Base-by-base conservation (phyloP, 2,113 vertebrate species). In the Hipposideros armiger region DNA sequence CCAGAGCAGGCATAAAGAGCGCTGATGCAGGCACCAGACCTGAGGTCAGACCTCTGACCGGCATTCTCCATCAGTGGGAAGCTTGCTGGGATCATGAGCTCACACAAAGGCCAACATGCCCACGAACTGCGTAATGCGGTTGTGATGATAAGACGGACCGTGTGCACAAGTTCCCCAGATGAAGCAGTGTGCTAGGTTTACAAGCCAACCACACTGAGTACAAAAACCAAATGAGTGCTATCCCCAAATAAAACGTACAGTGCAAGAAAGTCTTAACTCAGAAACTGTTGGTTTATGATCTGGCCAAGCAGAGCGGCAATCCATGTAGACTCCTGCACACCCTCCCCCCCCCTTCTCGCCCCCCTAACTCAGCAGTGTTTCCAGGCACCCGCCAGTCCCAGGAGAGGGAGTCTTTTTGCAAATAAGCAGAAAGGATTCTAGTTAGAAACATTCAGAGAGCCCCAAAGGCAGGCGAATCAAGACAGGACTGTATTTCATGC, bases 401-500 rank as follows among this genome's bases (percentile, higher is more conserved):
- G 62, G 40, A 83, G 91, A 97, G 67, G 62, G 3, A 78, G 91
- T 93, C n/a, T 72, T 96, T 97, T 95, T 97, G 92, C 84, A 97
- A 83, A 96, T 50, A 80, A 97, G 64, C 58, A 0, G 0, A 70
- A 85, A 92, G 74, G 54, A 72, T 66, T 78, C 78, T 95, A 62
- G 91, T 95, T 70, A 94, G 96, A 95, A 96, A 88, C 42, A 58
- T 84, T 91, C 74, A 50, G 58, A 94, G 72, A 85, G 82, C 50
- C 91, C 83, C 80, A 87, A 81, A 82, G 47, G 78, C 90, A 89
- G 72, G 77, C 90, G 90, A 97, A 93, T 96, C 83, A 96, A 98
- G 95, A 96, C 26, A 92, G 69, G 87, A 74, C 96, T 90, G 45
- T 83, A 96, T 97, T 98, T 98, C 96, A 97, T 91, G 54, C 58